A percentile compares a stretch with the other conserved stretches of the same genome.
These are phyloP conservation scores for Tetraodon nigroviridis DNA, from an alignment of 2,113 vertebrate species.

Conservation along the genomic window DNA sequence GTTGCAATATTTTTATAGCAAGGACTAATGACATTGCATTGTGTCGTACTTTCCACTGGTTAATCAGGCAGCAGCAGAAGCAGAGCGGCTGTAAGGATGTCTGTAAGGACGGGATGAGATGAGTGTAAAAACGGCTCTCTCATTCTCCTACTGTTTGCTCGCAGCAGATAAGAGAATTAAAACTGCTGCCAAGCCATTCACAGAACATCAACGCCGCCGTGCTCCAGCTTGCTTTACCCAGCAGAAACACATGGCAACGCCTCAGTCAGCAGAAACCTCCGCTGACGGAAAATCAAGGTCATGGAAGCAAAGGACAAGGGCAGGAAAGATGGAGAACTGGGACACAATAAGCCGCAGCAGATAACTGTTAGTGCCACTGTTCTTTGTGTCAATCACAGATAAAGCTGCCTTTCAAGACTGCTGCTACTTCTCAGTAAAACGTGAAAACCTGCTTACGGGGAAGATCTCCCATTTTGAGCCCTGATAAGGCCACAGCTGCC, in stretches of 20 bases:
- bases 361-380: constrained; percentile 29
- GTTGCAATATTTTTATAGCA: background rate
- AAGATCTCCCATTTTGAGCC: constrained; percentile 27
- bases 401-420: constrained; percentile 45
- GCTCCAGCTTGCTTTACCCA: constrained; percentile 23
- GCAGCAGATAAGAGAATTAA: constrained; percentile 75
- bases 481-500: constrained; percentile 33
- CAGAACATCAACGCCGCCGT: constrained; percentile 34
- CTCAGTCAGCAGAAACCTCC: constrained; percentile 50
- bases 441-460: constrained; percentile 23
- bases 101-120: constrained; percentile 23
- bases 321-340: constrained; percentile 14
- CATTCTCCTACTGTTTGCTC: constrained; percentile 57
- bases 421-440: constrained; percentile 43
- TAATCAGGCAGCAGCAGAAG: too few species aligned
- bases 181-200: constrained; percentile 34
- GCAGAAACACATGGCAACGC: constrained; percentile 36
- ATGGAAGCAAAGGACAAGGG: constrained; percentile 19
- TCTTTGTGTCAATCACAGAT: constrained; percentile 57
- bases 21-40: background rate
- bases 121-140: constrained; percentile 40
- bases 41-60: too few species aligned
- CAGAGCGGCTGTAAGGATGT: constrained; percentile 10
- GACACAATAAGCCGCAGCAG: constrained; percentile 29
- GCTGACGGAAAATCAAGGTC: constrained; percentile 43